Conservation (phyloP, 2,113 vertebrate species). For the Ptilorrhoa leucosticta region DNA sequence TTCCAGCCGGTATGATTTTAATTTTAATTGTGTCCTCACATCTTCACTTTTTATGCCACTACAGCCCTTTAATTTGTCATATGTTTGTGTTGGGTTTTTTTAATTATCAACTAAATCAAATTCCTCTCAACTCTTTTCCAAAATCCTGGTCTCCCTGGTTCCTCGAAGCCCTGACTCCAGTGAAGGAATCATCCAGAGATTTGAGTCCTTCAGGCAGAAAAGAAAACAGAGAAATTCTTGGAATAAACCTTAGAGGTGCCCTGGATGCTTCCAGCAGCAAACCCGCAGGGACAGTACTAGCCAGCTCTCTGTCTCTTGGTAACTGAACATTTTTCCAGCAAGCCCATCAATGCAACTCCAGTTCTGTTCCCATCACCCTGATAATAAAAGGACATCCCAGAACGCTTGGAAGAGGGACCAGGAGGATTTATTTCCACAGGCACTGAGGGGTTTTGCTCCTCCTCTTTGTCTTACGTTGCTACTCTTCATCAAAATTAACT, state of each 20-base stretch:
- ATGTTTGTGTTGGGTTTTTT: no score
- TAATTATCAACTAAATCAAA: background rate
- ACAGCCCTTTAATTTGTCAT: background rate
- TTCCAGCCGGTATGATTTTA: background rate
- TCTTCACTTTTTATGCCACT: background rate
- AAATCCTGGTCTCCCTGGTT: background rate
- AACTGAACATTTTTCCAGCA: background rate
- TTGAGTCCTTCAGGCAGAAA: background rate
- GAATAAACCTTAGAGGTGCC: background rate
- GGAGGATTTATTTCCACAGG: background rate
- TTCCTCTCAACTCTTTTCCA: background rate
- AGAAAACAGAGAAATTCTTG: background rate
- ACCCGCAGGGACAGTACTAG: background rate
- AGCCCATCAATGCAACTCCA: background rate
- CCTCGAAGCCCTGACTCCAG: background rate
- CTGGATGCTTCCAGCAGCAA: background rate
- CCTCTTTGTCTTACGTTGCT: rapidly evolving
- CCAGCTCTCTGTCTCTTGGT: background rate
- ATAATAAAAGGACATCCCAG: background rate
- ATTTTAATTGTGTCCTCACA: background rate
- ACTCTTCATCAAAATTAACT: background rate
- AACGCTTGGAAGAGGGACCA: background rate
- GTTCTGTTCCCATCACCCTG: background rate
- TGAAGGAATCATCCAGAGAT: background rate
- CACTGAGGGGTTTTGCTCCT: background rate